Evolutionary conservation across 2,113 vertebrate species (phyloP).

Genomic region (Cyprinodon tularosa): DNA sequence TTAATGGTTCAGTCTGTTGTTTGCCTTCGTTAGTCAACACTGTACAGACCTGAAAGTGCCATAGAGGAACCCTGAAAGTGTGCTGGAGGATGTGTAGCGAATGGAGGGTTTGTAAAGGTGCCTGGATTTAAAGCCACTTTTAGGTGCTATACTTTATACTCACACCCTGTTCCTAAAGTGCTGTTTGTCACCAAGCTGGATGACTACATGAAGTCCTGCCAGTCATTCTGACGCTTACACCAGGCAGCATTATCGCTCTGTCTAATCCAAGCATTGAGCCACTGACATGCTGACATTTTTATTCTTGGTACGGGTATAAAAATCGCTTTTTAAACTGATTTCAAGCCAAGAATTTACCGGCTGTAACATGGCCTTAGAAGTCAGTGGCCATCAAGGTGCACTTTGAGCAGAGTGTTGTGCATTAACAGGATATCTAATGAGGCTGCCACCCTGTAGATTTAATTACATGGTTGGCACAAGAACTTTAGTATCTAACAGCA

Average conservation of each 20-base stretch:
- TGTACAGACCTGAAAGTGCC: constrained; percentile 78
- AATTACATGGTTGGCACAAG: constrained; percentile 39
- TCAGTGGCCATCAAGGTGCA: constrained; percentile 23
- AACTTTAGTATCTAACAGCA: constrained; percentile 41
- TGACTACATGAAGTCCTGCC: constrained; percentile 32
- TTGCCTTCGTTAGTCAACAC: constrained; percentile 69
- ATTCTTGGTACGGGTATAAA: constrained; percentile 45
- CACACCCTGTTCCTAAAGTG: constrained; percentile 23
- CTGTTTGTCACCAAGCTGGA: constrained; percentile 27
- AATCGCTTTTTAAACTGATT: constrained; percentile 23
- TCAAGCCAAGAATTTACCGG: constrained; percentile 31
- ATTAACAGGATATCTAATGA: constrained; percentile 12
- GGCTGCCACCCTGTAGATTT: constrained; percentile 33
- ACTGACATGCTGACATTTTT: constrained; percentile 29
- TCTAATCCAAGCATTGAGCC: constrained; percentile 15
- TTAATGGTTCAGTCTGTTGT: constrained; percentile 64
- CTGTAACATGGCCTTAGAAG: not conserved
- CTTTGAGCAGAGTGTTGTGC: constrained; percentile 29
- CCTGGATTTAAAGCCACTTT: constrained; percentile 48
- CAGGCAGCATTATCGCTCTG: constrained; percentile 14
- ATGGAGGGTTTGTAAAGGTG: constrained; percentile 40
- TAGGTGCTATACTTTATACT: constrained; percentile 46
- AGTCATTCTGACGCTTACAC: constrained; percentile 9
- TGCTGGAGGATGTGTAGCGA: constrained; percentile 45
- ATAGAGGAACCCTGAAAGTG: constrained; percentile 67